Evolutionary conservation across 2,888 invertebrate genomes (phyloP), one percentile per base, ranked within the genome.

Genomic region (Lycaena phlaeas): DNA sequence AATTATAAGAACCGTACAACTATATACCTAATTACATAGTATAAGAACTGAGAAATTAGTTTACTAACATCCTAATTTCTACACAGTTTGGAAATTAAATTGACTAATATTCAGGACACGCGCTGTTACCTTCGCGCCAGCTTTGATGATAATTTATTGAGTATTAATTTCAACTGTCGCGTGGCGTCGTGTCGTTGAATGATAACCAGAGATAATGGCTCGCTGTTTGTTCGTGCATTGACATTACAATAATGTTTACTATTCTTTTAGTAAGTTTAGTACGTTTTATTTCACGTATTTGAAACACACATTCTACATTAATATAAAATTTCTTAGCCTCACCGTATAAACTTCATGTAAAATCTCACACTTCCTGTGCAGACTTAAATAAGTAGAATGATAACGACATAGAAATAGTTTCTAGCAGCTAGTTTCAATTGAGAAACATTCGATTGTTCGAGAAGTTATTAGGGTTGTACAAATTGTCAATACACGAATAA

Each of bases 81-180:
- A 70, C 57, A 57, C 59, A 72, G 64, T 68, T 72, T 69, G 65
- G 69, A 61, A 54, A 66, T 48, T 68, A 66, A 79, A 74, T 81
- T 79, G 81, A 78, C 78, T 79, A 79, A 72, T 54, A 62, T 57
- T 59, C 64, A 69, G 65, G 70, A 77, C 66, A 61, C 60, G 46
- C 45, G 44, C 28, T 41, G 48, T 39, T 43, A 27, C 4, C 4
- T 10, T 18, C 18, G 10, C 18, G 22, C 18, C n/a, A 12, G 34
- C 17, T 11, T 6, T 31, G 11, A 17, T 18, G 30, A 1, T 12
- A 18, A 18, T 12, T 18, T 34, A 18, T 18, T 34, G 34, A 34
- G 34, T 34, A 34, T 34, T 22, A 4, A 9, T 7, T 9, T 7
- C 34, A 12, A 17, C 12, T 2, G 22, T 18, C 34, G 34, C 7